Evolutionary conservation across 1,140 invertebrate species (phyloP).

Genomic region (Drosophila varians): DNA sequence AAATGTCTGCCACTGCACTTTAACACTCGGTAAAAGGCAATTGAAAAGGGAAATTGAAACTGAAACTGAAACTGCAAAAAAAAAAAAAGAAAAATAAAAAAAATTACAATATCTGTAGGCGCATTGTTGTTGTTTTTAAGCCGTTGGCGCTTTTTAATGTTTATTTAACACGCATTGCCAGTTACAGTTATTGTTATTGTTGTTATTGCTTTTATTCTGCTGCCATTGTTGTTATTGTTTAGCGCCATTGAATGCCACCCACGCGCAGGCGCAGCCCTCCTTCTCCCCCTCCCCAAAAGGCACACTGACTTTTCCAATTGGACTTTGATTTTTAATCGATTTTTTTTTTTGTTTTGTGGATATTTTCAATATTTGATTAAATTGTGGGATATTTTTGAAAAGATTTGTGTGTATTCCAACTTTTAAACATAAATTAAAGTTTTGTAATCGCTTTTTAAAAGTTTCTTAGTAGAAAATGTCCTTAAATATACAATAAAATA

Average conservation of each 20-base stretch:
- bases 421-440: no score
- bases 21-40: constrained; percentile 60
- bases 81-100: constrained; percentile 23
- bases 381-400: no score
- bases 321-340: neutral
- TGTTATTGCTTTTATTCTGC: constrained; percentile 18
- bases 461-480: no score
- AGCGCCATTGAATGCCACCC: constrained; percentile 25
- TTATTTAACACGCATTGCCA: constrained; percentile 77
- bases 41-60: constrained; percentile 72
- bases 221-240: constrained; percentile 17
- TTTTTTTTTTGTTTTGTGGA: no score
- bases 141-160: constrained; percentile 61
- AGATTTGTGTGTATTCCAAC: no score
- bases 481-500: no score
- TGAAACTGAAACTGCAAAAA: neutral
- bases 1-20: constrained; percentile 53
- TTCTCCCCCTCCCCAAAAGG: no score
- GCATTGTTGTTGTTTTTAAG: constrained; percentile 11
- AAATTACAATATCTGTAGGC: neutral
- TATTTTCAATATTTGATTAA: neutral
- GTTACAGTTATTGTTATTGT: constrained; percentile 35
- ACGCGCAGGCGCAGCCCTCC: constrained; percentile 34
- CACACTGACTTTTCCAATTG: neutral
- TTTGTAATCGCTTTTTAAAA: no score